A percentile compares a stretch with the other conserved stretches of the same genome.
These are phyloP conservation scores for Beris morrisii DNA, from an alignment of 2,888 invertebrate genomes.

Conservation along the genomic window DNA sequence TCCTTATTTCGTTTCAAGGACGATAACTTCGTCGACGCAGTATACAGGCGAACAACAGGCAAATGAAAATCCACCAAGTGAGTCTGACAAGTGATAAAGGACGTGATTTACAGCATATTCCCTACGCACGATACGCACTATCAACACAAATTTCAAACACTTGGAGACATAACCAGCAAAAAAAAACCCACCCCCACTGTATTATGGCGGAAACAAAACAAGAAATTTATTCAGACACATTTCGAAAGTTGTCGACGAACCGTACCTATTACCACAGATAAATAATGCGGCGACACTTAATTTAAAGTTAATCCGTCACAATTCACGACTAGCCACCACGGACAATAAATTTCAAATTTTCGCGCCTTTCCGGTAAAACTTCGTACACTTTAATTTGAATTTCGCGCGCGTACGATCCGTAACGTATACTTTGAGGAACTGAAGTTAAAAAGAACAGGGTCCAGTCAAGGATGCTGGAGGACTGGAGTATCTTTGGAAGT, in stretches of 20 bases:
- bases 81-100: slow-evolving; percentile 24
- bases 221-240: background rate
- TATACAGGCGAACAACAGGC: background rate
- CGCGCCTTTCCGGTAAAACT: too few relatives aligned
- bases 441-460: too few relatives aligned
- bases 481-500: background rate
- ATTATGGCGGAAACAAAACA: background rate
- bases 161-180: background rate
- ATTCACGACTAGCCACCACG: background rate
- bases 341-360: too few relatives aligned
- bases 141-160: slow-evolving; percentile 9
- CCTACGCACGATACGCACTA: slow-evolving; percentile 11
- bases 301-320: slow-evolving; percentile 27
- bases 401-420: too few relatives aligned
- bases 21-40: too few relatives aligned
- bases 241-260: too few relatives aligned
- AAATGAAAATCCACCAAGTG: slow-evolving; percentile 11
- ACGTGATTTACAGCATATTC: slow-evolving; percentile 24
- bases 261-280: background rate
- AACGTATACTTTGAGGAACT: too few relatives aligned
- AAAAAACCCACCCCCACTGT: background rate
- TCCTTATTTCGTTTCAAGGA: too few relatives aligned
- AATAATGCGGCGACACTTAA: slow-evolving; percentile 26
- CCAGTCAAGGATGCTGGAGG: background rate
- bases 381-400: too few relatives aligned